phyloP scores from a whole-genome alignment of 2,888 invertebrate species.

The Vannuccia rotundouncinata region DNA sequence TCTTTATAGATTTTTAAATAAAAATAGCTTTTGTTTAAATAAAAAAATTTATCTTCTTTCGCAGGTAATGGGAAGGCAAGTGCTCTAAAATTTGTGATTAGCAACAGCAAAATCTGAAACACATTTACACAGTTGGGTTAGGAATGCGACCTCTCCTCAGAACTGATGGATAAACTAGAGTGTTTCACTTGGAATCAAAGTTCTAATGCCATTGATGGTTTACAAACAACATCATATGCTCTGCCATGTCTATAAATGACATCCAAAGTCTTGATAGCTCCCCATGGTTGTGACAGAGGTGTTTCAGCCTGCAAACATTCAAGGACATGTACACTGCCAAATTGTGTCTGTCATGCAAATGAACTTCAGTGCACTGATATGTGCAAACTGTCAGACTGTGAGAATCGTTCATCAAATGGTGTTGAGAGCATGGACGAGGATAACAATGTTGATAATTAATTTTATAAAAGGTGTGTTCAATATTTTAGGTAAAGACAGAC shows the following conservation, averaged over 20 bases:
- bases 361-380: slow-evolving; percentile 37
- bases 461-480: slow-evolving; percentile 11
- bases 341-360: slow-evolving; percentile 25
- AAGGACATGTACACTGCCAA: slow-evolving; percentile 6
- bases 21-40: no score
- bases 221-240: no score
- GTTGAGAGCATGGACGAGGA: slow-evolving; percentile 16
- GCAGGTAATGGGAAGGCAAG: slow-evolving; percentile 38
- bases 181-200: slow-evolving; percentile 41
- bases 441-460: slow-evolving; percentile 3
- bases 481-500: slow-evolving; percentile 21
- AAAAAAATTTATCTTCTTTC: no score
- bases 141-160: slow-evolving; percentile 34
- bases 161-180: slow-evolving; percentile 37
- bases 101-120: background rate
- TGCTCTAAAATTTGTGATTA: slow-evolving; percentile 39
- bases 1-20: no score
- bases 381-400: slow-evolving; percentile 24
- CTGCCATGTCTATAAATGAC: no score
- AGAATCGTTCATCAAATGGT: slow-evolving; percentile 13
- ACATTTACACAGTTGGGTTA: slow-evolving; percentile 35
- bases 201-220: no score
- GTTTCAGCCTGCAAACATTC: slow-evolving; percentile 17
- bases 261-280: no score
- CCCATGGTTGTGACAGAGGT: slow-evolving; percentile 22